Evolutionary conservation across 1,140 invertebrate species (phyloP).

Genomic region (Platyura marginata): DNA sequence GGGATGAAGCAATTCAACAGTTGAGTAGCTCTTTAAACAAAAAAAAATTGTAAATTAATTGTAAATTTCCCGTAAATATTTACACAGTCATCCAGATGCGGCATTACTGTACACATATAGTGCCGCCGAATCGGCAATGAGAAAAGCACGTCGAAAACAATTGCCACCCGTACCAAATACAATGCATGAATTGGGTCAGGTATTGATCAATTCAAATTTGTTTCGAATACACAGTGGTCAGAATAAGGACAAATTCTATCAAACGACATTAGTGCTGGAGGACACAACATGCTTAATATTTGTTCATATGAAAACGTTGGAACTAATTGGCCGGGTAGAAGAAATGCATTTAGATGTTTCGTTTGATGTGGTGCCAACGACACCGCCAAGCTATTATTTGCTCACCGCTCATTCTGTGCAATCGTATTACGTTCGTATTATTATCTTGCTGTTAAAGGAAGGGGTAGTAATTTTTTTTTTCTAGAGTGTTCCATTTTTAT

Average conservation of each 20-base stretch:
- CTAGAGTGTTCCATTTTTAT: conserved; percentile 2
- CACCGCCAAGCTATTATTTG: not conserved
- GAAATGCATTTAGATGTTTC: conserved; percentile 3
- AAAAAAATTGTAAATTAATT: too few relatives aligned
- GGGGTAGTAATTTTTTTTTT: not conserved
- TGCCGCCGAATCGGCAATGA: conserved; percentile 5
- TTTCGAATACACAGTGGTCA: conserved; percentile 3
- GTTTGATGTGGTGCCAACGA: not conserved
- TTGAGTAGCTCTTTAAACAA: too few relatives aligned
- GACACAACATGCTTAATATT: conserved; percentile 3
- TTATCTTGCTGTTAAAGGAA: not conserved
- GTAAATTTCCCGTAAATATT: too few relatives aligned
- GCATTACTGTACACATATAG: conserved; percentile 4
- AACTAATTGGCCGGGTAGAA: conserved; percentile 1
- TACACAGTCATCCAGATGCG: conserved; percentile 5
- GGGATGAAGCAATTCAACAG: conserved; percentile 4
- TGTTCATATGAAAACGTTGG: conserved; percentile 4
- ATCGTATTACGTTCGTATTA: not conserved
- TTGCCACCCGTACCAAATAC: conserved; percentile 1
- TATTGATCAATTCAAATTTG: not conserved
- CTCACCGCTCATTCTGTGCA: conserved; percentile 2
- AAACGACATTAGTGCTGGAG: not conserved
- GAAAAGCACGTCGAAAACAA: conserved; percentile 5
- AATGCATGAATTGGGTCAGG: conserved; percentile 1
- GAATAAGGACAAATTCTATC: conserved; percentile 2